These are phyloP conservation scores for Nasonovia ribisnigri DNA, from an alignment of 2,888 invertebrate species.

Conservation along the genomic window DNA sequence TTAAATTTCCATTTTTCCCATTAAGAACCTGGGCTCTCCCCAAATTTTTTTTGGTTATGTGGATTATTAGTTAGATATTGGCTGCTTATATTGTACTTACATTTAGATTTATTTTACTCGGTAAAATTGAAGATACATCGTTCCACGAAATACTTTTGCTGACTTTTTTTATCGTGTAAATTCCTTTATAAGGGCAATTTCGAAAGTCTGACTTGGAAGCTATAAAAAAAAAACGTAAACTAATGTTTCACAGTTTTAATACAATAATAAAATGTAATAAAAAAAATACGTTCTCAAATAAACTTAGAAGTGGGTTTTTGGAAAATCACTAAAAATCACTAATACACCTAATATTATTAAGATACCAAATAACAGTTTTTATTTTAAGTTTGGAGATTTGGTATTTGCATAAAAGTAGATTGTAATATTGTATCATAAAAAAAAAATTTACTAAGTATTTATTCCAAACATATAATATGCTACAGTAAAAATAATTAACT, in stretches of 20 bases:
- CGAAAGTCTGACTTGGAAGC: constrained; percentile 50
- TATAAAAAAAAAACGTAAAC: not conserved
- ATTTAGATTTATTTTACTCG: constrained; percentile 35
- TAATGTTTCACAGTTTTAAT: not conserved
- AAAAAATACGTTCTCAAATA: not conserved
- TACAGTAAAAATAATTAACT: not conserved
- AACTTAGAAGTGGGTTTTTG: not conserved
- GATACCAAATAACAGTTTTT: not conserved
- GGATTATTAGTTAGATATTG: not conserved
- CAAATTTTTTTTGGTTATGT: not conserved
- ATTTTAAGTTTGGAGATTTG: not conserved
- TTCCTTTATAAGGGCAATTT: constrained; percentile 56
- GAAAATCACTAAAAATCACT: not conserved
- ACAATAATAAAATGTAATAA: not conserved
- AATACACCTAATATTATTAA: not conserved
- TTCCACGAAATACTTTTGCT: constrained; percentile 52
- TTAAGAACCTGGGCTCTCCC: no score
- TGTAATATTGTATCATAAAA: not conserved
- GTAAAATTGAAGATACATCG: constrained; percentile 31
- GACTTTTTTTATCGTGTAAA: constrained; percentile 41
- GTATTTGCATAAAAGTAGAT: not conserved
- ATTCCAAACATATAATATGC: not conserved
- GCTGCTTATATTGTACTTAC: constrained; percentile 6
- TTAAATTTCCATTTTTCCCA: not conserved
- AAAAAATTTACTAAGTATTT: no score